Base-by-base conservation (phyloP, 2,113 vertebrate genomes). In the Periophthalmus modestus region DNA sequence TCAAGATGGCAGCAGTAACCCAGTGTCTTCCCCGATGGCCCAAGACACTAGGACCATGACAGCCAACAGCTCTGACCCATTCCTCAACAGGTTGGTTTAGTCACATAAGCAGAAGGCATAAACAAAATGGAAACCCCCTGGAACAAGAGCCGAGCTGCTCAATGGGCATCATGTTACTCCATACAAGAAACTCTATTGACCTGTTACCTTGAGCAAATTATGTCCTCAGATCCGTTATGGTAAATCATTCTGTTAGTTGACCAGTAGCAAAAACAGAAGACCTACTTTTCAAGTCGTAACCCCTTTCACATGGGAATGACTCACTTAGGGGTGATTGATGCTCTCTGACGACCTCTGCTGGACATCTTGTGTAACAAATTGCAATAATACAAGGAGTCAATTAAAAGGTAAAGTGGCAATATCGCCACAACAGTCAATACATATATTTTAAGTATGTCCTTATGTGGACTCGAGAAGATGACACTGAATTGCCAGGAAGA, bases 31-130 rank as follows among this genome's bases (percentile, higher is more conserved):
- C 72, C 96, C 97, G 14, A 96, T 98, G 95, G 94, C 96, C 89
- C 97, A 98, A 89, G 98, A 99, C 67, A 94, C 96, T 84, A 95
- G 98, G 85, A 98, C 97, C 86, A 98, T 99, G 97, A 98, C 98
- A 21, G 96, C 96, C 92, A 99, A 97, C 94, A 99, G 98, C 90
- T 97, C 97, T 7, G 98, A 99, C 92, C 98, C 98, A 48, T 99
- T 99, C 94, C 96, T 99, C 80, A 99, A 99, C 95, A 99, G 98
- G 97, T 97, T 68, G 74, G 92, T 87, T 54, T 68, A 6, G 33
- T 5, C 68, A 63, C 39, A 57, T n/a, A 21, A 39, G 57, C 57
- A 28, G 21, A 15, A 65, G 50, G 18, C 34, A 34, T 9, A 9
- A 58, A 48, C 28, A 33, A 71, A 66, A 67, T 59, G 67, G 66